These are phyloP conservation scores for Sylvilagus floridanus DNA, from an alignment of 2,797 vertebrate species.

Conservation along the genomic window DNA sequence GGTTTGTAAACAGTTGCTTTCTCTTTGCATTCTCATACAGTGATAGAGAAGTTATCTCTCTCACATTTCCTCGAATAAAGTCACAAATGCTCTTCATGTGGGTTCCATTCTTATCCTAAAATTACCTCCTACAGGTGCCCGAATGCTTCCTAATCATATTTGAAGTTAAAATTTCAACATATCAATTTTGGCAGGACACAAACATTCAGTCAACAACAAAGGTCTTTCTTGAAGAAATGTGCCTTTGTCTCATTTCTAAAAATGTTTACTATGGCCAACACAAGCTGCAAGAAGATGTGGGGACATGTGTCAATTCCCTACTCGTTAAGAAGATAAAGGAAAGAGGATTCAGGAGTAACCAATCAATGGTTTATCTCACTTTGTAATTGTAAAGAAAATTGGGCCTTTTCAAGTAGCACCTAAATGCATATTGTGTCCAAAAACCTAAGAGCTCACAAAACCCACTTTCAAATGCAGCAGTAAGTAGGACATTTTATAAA, in stretches of 20 bases:
- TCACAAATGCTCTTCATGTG: neutral
- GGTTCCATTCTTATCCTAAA: neutral
- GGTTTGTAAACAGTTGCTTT: neutral
- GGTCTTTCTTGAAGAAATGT: neutral
- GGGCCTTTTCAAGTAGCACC: neutral
- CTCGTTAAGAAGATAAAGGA: neutral
- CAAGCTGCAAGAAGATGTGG: neutral
- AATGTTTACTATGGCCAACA: neutral
- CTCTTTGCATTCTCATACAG: neutral
- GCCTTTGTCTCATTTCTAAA: neutral
- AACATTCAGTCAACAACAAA: neutral
- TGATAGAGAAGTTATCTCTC: neutral
- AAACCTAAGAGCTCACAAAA: neutral
- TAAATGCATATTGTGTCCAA: neutral
- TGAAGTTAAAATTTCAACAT: neutral
- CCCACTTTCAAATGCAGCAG: conserved; percentile 13
- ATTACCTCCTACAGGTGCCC: neutral
- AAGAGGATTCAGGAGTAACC: neutral
- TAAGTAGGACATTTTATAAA: neutral
- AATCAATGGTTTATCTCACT: neutral
- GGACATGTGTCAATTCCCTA: neutral
- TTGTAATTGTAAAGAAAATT: neutral
- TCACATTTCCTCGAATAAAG: neutral
- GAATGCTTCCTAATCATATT: neutral
- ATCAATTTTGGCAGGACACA: neutral